Evolutionary conservation across 2,888 invertebrate species (phyloP).

Genomic region (Meteorus colon): DNA sequence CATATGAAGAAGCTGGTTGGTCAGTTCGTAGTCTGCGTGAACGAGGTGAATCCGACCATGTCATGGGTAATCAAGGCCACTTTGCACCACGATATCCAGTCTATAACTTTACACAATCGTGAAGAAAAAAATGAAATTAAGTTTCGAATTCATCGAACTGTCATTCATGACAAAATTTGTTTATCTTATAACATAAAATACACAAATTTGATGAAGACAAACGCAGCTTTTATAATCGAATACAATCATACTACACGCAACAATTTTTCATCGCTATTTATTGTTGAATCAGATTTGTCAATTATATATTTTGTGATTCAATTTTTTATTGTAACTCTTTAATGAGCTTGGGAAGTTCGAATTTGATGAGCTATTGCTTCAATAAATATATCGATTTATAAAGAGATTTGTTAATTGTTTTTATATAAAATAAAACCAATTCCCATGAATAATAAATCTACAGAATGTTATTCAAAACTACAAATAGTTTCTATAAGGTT

Average conservation of each 20-base stretch:
- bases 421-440: background rate
- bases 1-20: constrained; percentile 79
- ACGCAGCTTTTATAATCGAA: background rate
- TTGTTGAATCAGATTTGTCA: background rate
- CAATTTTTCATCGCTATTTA: constrained; percentile 3
- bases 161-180: background rate
- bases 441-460: too few species aligned
- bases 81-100: constrained; percentile 72
- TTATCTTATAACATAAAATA: background rate
- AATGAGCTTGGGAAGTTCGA: background rate
- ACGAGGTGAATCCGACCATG: constrained; percentile 78
- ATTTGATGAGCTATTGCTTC: constrained; percentile 2
- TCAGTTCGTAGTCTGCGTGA: constrained; percentile 78
- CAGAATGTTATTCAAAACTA: too few species aligned
- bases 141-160: too few species aligned
- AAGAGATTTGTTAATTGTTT: background rate
- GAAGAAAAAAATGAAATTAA: constrained; percentile 43
- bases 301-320: constrained; percentile 1
- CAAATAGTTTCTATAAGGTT: too few species aligned
- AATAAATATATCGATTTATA: constrained; percentile 4
- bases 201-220: background rate
- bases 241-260: background rate
- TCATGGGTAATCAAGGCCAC: constrained; percentile 62
- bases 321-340: background rate
- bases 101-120: constrained; percentile 63